Evolutionary conservation across 1,140 invertebrate genomes (phyloP), one percentile per base, ranked within the genome.

Genomic region (Physella acuta): DNA sequence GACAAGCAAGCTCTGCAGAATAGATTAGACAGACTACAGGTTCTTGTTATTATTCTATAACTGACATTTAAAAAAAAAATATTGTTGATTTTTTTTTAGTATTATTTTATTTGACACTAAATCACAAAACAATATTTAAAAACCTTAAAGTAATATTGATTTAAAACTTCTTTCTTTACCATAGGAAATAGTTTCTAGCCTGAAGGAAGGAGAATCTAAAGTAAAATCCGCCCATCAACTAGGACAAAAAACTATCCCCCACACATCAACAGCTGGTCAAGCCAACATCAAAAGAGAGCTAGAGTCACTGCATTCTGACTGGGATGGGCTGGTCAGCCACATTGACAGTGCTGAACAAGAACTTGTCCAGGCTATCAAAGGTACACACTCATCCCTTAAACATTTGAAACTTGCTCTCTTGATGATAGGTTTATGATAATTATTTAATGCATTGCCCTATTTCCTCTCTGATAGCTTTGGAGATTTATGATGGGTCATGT

Each of bases 1-100:
- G 94, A 97, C 81, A 91, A 90, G 81, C 95, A 94, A 78, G 94
- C 93, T 77, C 85, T 97, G 20, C 92, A 97, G 87, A 91, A 93
- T 0, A 96, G 97, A 86, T 87, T 92, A 78, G 89, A 91, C 4
- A 91, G 93, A 84, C 87, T 96, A 20, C 88, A 90, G 81, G 83
- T 85, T 71, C 20, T 36, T 44, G 39, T 44, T 44, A 44, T 20
- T 44, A 11, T 20, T 44, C 8, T 44, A 20, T 44, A 44, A 44
- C 8, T 44, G n/a, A n/a, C n/a, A n/a, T n/a, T n/a, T n/a, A n/a
- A n/a, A n/a, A n/a, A n/a, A n/a, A n/a, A n/a, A n/a, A n/a, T n/a
- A n/a, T n/a, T n/a, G n/a, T n/a, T n/a, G n/a, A n/a, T n/a, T n/a
- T n/a, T n/a, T n/a, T n/a, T n/a, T n/a, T n/a, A n/a, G n/a, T n/a